Evolutionary conservation across 2,113 vertebrate genomes (phyloP).

Genomic region (Pteropus alecto): DNA sequence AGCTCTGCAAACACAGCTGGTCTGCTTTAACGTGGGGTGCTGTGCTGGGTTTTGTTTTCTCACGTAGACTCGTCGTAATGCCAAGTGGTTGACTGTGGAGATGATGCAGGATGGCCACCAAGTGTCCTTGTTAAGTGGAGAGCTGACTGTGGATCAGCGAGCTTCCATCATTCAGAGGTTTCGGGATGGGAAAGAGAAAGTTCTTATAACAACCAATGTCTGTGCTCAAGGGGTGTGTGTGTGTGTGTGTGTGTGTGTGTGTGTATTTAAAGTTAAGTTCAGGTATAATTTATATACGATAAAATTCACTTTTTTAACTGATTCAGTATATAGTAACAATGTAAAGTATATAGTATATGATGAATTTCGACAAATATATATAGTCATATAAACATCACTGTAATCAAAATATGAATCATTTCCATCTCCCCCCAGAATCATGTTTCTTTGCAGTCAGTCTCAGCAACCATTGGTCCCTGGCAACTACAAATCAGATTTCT

Average conservation of each 20-base stretch:
- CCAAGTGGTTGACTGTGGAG: conserved; percentile 76
- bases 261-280: not conserved
- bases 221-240: conserved; percentile 79
- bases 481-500: not conserved
- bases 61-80: conserved; percentile 76
- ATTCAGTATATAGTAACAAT: not conserved
- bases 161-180: conserved; percentile 84
- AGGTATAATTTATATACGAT: not conserved
- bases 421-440: not conserved
- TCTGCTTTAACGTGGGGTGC: not conserved
- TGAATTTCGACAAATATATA: not conserved
- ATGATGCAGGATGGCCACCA: conserved; percentile 81
- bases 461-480: not conserved
- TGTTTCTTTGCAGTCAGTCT: not conserved
- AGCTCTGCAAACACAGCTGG: not conserved
- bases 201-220: conserved; percentile 86
- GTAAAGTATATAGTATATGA: not conserved
- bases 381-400: not conserved
- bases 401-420: not conserved
- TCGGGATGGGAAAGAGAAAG: conserved; percentile 84
- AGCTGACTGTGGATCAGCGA: conserved; percentile 80
- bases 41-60: not conserved
- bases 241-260: conserved; percentile 53
- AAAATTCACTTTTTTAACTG: not conserved
- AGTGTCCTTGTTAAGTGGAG: conserved; percentile 80